Base-by-base conservation (phyloP, 2,797 vertebrate species). In the Ispidina lecontei region DNA sequence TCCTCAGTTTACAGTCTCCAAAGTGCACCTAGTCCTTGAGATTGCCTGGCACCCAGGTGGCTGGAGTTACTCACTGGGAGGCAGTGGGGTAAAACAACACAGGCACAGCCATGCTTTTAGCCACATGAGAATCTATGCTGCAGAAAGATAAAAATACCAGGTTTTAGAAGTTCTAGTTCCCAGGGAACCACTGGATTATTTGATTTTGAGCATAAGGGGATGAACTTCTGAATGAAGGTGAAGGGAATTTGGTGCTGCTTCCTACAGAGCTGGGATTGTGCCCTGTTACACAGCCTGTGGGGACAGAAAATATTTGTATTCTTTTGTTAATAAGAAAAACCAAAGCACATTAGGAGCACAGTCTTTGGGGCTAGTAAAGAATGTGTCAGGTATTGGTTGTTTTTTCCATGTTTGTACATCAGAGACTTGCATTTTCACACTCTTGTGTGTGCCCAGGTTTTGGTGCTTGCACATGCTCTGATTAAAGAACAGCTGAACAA, bases 401-500 rank as follows among this genome's bases (percentile, higher is more conserved):
- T 87, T 93, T 90, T 83, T 44, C 21, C 47, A 20, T 56, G 23
- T 83, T 84, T 74, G 20, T 47, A 31, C 62, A 55, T 74, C 60
- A 72, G 68, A 90, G 26, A 33, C 39, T 82, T 77, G 39, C 18
- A 39, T 69, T 94, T 87, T 87, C 81, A 29, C 74, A 75, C 63
- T 84, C 8, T 28, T 22, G 19, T 91, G 62, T 54, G 35, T 25
- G 31, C 69, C 55, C 9, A 6, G n/a, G 41, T 79, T 90, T 89
- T 68, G 83, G 31, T 68, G 55, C 83, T 94, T 83, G 80, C 91
- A 87, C 86, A 75, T 49, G 51, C 51, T 84, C 86, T 90, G 79
- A 92, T 91, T 91, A 84, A 89, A 91, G 72, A 93, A 68, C 31
- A 81, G 14, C 91, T 69, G 80, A 95, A 80, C 59, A 84, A 89